Percentiles rank a stretch among this genome's conserved stretches.
phyloP scores from a whole-genome alignment of 2,888 invertebrate species.

The Stictocephala bisonia region DNA sequence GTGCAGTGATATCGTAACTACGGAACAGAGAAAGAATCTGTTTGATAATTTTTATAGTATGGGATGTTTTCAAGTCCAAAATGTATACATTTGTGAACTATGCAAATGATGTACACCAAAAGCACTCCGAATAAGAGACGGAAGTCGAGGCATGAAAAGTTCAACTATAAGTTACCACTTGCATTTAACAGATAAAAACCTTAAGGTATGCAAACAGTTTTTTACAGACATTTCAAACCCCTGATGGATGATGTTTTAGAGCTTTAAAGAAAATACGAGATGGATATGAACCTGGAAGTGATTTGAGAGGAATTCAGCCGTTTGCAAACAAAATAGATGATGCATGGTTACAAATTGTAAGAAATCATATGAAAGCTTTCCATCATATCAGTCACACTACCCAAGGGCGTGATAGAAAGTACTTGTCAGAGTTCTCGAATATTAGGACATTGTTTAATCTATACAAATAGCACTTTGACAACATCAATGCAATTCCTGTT shows the following conservation, averaged over 20 bases:
- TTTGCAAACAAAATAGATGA: not conserved
- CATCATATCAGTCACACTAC: too few relatives aligned
- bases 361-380: too few relatives aligned
- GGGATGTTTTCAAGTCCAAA: conserved; percentile 22
- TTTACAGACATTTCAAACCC: conserved; percentile 1
- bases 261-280: conserved; percentile 9
- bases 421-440: too few relatives aligned
- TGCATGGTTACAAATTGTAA: too few relatives aligned
- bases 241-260: conserved; percentile 21
- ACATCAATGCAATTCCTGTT: not conserved
- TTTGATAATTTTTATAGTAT: conserved; percentile 17
- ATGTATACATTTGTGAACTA: conserved; percentile 1
- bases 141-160: conserved; percentile 6
- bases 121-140: not conserved
- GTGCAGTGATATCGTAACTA: conserved; percentile 10
- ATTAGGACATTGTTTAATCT: too few relatives aligned
- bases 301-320: not conserved
- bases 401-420: too few relatives aligned
- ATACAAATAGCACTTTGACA: not conserved
- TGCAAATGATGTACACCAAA: not conserved
- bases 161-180: not conserved
- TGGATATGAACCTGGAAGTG: not conserved
- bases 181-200: not conserved
- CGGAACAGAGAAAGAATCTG: conserved; percentile 14
- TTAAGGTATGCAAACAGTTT: conserved; percentile 21